Conservation (phyloP, 2,113 vertebrate species). For the Sakesphorus luctuosus region DNA sequence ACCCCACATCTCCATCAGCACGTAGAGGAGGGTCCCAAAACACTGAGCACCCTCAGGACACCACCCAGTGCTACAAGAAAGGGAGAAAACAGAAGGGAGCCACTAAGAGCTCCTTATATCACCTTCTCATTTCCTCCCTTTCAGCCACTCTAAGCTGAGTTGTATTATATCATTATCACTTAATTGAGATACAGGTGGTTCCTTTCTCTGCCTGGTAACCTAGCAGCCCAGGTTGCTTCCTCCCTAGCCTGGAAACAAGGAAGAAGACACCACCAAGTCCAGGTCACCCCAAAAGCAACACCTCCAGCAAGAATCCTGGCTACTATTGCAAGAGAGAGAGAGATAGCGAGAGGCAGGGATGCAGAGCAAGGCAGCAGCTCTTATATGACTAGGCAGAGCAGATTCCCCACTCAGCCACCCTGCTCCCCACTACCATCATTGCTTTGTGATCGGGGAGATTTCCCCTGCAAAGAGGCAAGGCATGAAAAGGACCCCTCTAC, state of each 20-base stretch:
- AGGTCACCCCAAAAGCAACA: neutral
- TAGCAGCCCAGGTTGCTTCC: neutral
- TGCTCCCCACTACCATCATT: neutral
- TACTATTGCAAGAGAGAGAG: neutral
- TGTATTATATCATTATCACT: neutral
- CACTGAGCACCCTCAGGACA: accelerated
- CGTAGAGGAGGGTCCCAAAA: neutral
- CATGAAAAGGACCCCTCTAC: neutral
- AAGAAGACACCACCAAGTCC: neutral
- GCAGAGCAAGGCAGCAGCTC: neutral
- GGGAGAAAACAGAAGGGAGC: accelerated
- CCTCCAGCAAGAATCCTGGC: neutral
- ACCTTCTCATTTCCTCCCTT: neutral
- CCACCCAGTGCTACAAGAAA: neutral
- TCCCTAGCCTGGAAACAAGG: neutral
- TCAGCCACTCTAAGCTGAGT: neutral
- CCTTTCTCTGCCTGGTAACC: neutral
- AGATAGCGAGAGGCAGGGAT: neutral
- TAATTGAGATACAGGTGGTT: neutral
- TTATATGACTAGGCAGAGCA: neutral
- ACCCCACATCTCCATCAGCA: accelerated
- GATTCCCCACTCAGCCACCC: neutral
- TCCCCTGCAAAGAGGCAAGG: neutral
- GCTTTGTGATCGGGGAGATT: neutral
- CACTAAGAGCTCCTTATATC: accelerated